Conservation (phyloP, 2,888 invertebrate species). For the Archips crataeganus region DNA sequence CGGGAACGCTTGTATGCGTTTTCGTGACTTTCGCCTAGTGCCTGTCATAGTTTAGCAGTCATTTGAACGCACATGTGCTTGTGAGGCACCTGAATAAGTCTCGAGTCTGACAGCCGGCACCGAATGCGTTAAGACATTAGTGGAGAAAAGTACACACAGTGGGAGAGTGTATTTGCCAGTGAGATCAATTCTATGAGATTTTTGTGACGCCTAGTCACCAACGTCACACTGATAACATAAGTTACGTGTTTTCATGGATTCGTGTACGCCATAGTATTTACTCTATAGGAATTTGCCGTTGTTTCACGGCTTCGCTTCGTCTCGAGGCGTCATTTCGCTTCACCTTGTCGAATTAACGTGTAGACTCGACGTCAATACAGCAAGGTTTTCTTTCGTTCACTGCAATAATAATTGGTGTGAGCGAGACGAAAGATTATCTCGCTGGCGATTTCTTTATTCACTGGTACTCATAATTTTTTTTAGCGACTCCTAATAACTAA, state of each 20-base stretch:
- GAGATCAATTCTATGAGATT: slow-evolving; percentile 6
- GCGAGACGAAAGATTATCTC: slow-evolving; percentile 7
- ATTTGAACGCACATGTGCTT: no score
- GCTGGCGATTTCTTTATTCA: slow-evolving; percentile 10
- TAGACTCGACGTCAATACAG: slow-evolving; percentile 22
- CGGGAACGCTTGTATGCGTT: no score
- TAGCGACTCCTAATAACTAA: background rate
- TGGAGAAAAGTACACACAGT: background rate
- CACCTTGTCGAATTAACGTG: slow-evolving; percentile 19
- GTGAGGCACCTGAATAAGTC: no score
- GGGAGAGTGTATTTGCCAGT: background rate
- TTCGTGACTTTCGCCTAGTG: no score
- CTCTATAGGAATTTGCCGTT: slow-evolving; percentile 25
- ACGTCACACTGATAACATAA: slow-evolving; percentile 9
- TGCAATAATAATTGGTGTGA: background rate
- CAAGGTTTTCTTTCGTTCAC: slow-evolving; percentile 17
- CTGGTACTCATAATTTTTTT: slow-evolving; percentile 4
- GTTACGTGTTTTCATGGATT: slow-evolving; percentile 21
- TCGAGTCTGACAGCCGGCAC: no score
- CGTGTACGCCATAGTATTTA: slow-evolving; percentile 12
- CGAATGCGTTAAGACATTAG: background rate
- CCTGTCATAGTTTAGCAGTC: no score
- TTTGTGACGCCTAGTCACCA: background rate
- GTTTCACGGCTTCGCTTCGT: slow-evolving; percentile 51
- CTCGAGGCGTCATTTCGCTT: slow-evolving; percentile 56